Percentiles rank a stretch among this genome's conserved stretches.
These are phyloP conservation scores for Hippolais icterina DNA, from an alignment of 2,113 vertebrate species.

Conservation along the genomic window DNA sequence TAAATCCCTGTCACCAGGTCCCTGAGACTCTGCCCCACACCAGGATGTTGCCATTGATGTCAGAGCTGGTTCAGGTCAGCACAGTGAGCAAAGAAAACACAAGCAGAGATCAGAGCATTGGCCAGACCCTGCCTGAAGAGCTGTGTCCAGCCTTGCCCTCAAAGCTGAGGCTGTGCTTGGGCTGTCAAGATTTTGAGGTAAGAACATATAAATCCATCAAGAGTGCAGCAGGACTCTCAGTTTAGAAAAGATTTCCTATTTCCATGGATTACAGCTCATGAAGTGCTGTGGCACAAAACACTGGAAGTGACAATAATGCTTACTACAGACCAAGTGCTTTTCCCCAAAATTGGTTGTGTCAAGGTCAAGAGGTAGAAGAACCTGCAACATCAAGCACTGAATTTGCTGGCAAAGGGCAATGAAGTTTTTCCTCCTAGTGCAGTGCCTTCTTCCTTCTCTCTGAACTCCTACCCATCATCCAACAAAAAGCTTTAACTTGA, in stretches of 20 bases:
- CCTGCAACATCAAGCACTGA: not conserved
- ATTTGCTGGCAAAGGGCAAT: not conserved
- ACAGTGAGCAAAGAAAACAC: not conserved
- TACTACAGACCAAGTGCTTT: not conserved
- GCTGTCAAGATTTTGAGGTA: not conserved
- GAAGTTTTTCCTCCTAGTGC: not conserved
- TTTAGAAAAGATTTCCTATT: not conserved
- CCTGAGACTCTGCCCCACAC: not conserved
- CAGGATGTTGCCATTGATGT: not conserved
- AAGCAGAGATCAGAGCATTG: not conserved
- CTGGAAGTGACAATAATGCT: not conserved
- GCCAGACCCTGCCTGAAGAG: not conserved
- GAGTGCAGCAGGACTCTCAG: not conserved
- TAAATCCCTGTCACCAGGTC: not conserved
- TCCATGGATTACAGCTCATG: not conserved
- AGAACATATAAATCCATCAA: not conserved
- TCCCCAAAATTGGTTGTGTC: not conserved
- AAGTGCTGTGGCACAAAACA: not conserved
- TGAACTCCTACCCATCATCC: not conserved
- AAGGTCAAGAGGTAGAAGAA: not conserved
- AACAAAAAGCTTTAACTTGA: not conserved
- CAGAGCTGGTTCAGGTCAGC: not conserved
- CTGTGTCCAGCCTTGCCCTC: not conserved
- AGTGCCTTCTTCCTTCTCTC: not conserved
- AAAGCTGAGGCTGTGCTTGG: not conserved